phyloP scores from a whole-genome alignment of 2,113 vertebrate species.

The Jacana jacana region DNA sequence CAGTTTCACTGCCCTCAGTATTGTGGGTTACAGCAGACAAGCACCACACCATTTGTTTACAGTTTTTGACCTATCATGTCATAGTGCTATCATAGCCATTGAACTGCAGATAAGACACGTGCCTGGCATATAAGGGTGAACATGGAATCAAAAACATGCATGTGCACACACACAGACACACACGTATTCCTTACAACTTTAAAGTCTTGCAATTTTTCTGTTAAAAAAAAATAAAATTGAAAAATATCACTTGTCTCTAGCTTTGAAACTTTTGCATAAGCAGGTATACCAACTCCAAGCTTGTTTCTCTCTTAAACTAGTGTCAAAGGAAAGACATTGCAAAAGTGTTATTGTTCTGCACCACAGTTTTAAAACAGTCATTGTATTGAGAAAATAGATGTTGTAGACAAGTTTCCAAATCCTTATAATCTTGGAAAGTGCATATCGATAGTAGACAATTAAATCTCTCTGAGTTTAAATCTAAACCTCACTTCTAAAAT shows the following conservation, averaged over 20 bases:
- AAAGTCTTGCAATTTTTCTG: background rate
- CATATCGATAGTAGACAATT: background rate
- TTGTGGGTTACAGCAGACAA: background rate
- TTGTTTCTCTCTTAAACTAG: background rate
- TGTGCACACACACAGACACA: background rate
- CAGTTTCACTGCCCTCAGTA: background rate
- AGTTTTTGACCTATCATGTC: background rate
- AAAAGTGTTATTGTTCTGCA: background rate
- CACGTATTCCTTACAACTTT: background rate
- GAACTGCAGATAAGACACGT: background rate
- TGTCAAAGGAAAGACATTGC: background rate
- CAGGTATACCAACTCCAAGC: background rate
- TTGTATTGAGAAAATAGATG: background rate
- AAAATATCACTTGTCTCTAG: background rate
- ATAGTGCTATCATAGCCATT: background rate
- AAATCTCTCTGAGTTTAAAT: background rate
- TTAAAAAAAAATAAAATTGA: background rate
- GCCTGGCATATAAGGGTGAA: background rate
- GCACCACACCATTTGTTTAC: background rate
- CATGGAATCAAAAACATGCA: background rate
- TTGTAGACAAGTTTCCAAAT: background rate
- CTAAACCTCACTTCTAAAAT: background rate
- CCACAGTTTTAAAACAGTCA: background rate
- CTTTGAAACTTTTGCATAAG: background rate
- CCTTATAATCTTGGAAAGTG: background rate